Evolutionary conservation across 2,888 invertebrate species (phyloP), one percentile per base, ranked within the genome.

Genomic region (Phyllotreta cruciferae): DNA sequence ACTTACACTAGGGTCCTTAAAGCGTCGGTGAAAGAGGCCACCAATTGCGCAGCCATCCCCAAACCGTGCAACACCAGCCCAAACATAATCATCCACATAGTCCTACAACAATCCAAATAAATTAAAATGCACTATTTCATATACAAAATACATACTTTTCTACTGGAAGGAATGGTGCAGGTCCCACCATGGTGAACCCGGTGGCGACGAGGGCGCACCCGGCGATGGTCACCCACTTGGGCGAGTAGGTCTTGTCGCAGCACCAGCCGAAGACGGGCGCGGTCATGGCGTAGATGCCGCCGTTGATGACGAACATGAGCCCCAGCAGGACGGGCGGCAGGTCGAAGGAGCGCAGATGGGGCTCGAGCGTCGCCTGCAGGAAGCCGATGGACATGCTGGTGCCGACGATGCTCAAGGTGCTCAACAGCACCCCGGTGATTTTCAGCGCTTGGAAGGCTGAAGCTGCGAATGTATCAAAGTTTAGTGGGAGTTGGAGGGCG

Each of bases 331-430:
- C 85, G 0, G 91, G 90, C 0, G 88, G 85, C 64, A 93, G 82
- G 1, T 85, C 71, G 75, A 92, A 92, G 84, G 88, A 82, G 68
- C 91, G 79, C n/a, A 96, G 83, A 83, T 96, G 96, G 0, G 92
- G 93, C 72, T 95, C 93, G 14, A 96, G 82, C 0, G 95, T 95
- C 0, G 96, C 94, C 77, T 93, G 92, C 14, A 96, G 83, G 80
- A 94, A 96, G 13, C 93, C 93, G 55, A 93, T 92, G 70, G 92
- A 92, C 84, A 90, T 87, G 66, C 92, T 91, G 0, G 92, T 92
- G 0, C 86, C 88, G 65, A 91, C 86, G 73, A 92, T 91, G 74
- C 90, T 90, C 62, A 86, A 81, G 44, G 90, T 85, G 0, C 91
- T 85, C 42, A 93, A 78, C 41, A 89, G 76, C 1, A 93, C 89